Evolutionary conservation across 2,797 vertebrate genomes (phyloP).

Genomic region (Eleutherodactylus coqui): DNA sequence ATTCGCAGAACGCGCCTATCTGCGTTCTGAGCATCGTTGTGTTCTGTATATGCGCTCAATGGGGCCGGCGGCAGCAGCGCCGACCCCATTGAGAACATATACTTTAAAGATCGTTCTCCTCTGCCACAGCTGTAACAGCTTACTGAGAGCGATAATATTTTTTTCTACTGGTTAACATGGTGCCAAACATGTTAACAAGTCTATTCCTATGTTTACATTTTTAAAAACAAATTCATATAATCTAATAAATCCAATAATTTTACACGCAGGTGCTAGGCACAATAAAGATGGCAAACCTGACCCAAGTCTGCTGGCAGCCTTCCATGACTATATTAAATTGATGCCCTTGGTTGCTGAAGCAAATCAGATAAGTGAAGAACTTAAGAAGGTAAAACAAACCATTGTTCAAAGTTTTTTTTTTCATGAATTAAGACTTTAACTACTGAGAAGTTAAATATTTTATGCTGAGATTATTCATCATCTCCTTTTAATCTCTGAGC

Average conservation of each 20-base stretch:
- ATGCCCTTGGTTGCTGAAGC: constrained; percentile 88
- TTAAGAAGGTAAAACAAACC: constrained; percentile 77
- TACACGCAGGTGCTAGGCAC: constrained; percentile 69
- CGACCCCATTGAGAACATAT: too few relatives aligned
- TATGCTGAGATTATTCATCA: too few relatives aligned
- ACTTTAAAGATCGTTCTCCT: too few relatives aligned
- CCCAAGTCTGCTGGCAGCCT: constrained; percentile 84
- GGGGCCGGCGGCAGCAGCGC: too few relatives aligned
- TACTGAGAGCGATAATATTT: too few relatives aligned
- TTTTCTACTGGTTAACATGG: too few relatives aligned
- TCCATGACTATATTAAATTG: constrained; percentile 88
- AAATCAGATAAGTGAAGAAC: constrained; percentile 90
- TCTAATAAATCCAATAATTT: neutral
- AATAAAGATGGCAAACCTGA: constrained; percentile 73
- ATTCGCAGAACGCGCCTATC: too few relatives aligned
- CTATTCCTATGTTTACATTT: neutral
- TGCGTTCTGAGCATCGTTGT: too few relatives aligned
- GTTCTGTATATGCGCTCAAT: too few relatives aligned
- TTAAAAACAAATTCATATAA: neutral
- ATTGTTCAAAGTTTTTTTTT: neutral
- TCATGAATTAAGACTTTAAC: neutral
- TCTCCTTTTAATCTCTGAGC: constrained; percentile 51
- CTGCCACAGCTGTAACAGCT: too few relatives aligned
- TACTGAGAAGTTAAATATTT: too few relatives aligned
- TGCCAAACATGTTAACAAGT: neutral